Conservation (phyloP, 2,113 vertebrate genomes). For the Sinocyclocheilus grahami region DNA sequence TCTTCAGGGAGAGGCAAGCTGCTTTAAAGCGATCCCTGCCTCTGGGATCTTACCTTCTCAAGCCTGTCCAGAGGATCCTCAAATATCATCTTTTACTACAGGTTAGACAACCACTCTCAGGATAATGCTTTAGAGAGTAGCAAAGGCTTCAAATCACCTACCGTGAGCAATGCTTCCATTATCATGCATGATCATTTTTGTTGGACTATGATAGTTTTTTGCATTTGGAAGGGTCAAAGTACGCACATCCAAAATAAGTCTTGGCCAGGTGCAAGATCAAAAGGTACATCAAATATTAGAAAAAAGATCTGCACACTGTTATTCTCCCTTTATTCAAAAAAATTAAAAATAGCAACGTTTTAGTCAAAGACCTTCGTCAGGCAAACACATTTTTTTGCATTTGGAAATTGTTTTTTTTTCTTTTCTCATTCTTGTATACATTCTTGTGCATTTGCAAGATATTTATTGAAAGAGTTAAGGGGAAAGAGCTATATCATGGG, state of each 20-base stretch:
- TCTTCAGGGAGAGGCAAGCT: conserved; percentile 88
- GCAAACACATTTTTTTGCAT: not conserved
- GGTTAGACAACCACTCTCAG: conserved; percentile 66
- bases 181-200: not conserved
- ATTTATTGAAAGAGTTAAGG: not conserved
- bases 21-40: conserved; percentile 82
- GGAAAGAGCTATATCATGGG: not conserved
- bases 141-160: not conserved
- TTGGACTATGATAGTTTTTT: not conserved
- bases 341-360: too few relatives aligned
- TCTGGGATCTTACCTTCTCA: conserved; percentile 91
- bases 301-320: too few relatives aligned
- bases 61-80: conserved; percentile 95
- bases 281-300: too few relatives aligned
- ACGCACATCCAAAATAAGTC: too few relatives aligned
- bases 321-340: too few relatives aligned
- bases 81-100: conserved; percentile 96
- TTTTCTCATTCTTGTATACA: too few relatives aligned
- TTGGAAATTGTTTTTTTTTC: too few relatives aligned
- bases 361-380: too few relatives aligned
- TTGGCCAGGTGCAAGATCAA: too few relatives aligned
- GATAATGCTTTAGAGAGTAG: not conserved
- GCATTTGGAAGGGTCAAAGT: too few relatives aligned
- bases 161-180: not conserved
- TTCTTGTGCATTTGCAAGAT: not conserved